Conservation (phyloP, 2,888 invertebrate species). For the Rotaria socialis region DNA sequence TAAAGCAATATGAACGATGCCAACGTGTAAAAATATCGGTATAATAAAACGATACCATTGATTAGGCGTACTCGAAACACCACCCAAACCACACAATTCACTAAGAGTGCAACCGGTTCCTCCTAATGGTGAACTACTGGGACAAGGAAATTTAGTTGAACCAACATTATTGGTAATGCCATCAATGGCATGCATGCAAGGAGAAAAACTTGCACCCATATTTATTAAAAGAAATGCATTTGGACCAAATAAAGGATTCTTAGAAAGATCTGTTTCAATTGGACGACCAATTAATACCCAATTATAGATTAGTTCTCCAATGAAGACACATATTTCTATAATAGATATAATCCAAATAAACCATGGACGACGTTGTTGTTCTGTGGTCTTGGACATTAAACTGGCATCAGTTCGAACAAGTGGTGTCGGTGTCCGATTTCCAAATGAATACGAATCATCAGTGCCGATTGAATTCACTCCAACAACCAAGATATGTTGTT, state of each 20-base stretch:
- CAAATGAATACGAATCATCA: no score
- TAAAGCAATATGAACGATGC: neutral
- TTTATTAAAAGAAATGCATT: neutral
- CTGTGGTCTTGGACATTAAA: neutral
- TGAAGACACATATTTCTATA: neutral
- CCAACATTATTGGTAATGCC: neutral
- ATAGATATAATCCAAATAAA: neutral
- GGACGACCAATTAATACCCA: neutral
- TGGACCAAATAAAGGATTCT: neutral
- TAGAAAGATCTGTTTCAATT: neutral
- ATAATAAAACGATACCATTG: neutral
- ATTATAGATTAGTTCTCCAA: neutral
- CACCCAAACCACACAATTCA: neutral
- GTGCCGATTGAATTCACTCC: no score
- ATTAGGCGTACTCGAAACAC: neutral
- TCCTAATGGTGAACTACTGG: neutral
- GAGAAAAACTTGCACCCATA: neutral
- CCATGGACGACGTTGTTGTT: neutral
- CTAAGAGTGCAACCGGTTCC: neutral
- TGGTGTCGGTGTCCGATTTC: no score
- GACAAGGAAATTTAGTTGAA: neutral
- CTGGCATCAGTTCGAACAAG: no score
- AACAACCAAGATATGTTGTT: no score
- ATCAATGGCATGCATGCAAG: neutral
- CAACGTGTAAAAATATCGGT: neutral